phyloP scores from a whole-genome alignment of 2,797 vertebrate genomes.

The Mormyrops attenuatus region DNA sequence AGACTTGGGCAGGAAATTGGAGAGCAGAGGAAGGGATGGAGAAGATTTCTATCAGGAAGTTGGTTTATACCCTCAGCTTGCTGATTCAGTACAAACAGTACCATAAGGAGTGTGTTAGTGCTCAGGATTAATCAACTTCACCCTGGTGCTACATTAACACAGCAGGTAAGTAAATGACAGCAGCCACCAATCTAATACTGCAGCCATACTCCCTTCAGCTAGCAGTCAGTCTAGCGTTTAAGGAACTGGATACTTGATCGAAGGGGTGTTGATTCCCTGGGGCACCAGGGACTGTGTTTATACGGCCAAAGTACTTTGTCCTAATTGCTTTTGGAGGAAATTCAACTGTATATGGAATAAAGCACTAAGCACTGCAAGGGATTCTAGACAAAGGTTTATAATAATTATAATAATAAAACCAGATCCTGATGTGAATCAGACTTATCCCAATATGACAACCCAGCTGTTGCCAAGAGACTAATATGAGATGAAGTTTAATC shows the following conservation, averaged over 20 bases:
- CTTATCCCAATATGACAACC: background rate
- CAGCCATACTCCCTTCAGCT: background rate
- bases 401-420: background rate
- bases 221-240: background rate
- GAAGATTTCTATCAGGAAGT: background rate
- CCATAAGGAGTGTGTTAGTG: background rate
- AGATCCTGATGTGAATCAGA: background rate
- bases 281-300: background rate
- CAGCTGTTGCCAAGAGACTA: background rate
- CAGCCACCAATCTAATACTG: background rate
- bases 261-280: background rate
- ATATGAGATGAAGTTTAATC: background rate
- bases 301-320: background rate
- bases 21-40: background rate
- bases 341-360: background rate
- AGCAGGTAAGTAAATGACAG: constrained; percentile 1
- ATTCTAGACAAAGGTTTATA: background rate
- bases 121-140: background rate
- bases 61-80: background rate
- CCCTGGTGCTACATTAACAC: background rate
- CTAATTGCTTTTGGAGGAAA: background rate
- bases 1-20: background rate
- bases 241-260: background rate
- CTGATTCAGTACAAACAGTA: background rate
- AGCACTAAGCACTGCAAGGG: background rate